Evolutionary conservation across 2,797 vertebrate species (phyloP).

Genomic region (Odontamblyopus rebecca): DNA sequence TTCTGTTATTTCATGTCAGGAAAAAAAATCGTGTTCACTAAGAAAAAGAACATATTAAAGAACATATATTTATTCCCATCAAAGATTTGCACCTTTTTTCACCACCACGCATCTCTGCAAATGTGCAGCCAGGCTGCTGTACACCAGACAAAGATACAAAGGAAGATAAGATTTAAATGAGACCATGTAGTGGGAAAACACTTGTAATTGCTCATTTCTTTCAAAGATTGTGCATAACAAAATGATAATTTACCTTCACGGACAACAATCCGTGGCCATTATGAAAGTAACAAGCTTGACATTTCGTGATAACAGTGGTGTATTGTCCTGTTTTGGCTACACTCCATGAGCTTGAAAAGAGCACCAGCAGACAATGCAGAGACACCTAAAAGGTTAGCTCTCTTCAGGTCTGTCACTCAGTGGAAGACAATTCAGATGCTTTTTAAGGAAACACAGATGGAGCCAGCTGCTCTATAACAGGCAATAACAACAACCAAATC

Average conservation of each 20-base stretch:
- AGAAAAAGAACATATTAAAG: neutral
- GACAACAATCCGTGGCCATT: constrained; percentile 29
- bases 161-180: constrained; percentile 29
- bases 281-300: constrained; percentile 48
- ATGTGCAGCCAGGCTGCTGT: constrained; percentile 7
- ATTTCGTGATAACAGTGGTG: constrained; percentile 23
- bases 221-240: constrained; percentile 31
- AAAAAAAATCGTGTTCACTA: constrained; percentile 15
- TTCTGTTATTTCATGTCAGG: too few relatives aligned
- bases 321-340: constrained; percentile 10
- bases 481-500: constrained; percentile 7
- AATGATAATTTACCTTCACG: constrained; percentile 36
- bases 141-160: constrained; percentile 15
- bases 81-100: constrained; percentile 3
- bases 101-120: neutral
- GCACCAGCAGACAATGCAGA: constrained; percentile 36
- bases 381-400: constrained; percentile 21
- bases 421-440: neutral
- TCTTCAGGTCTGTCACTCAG: constrained; percentile 3
- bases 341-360: constrained; percentile 21
- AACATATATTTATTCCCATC: constrained; percentile 15
- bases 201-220: constrained; percentile 38
- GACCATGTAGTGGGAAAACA: neutral
- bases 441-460: neutral
- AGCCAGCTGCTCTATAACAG: constrained; percentile 2